Evolutionary conservation across 1,140 invertebrate species (phyloP).

Genomic region (Adelges cooleyi): DNA sequence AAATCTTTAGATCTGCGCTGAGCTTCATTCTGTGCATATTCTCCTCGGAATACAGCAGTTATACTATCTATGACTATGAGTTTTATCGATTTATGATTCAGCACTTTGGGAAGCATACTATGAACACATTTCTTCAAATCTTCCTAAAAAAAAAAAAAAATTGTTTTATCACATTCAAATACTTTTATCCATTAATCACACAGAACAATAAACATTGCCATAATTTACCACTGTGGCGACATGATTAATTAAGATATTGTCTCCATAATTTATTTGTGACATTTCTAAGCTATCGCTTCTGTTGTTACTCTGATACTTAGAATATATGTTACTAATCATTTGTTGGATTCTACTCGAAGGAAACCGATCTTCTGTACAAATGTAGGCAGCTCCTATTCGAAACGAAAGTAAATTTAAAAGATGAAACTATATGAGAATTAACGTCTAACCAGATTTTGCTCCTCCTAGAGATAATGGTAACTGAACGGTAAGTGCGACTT

Average conservation of each 20-base stretch:
- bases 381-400: slow-evolving; percentile 50
- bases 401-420: neutral
- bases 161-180: neutral
- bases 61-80: slow-evolving; percentile 64
- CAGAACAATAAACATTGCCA: slow-evolving; percentile 13
- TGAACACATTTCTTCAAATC: slow-evolving; percentile 47
- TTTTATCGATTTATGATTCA: slow-evolving; percentile 39
- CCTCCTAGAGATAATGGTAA: slow-evolving; percentile 40
- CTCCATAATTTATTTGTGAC: slow-evolving; percentile 36
- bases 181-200: neutral
- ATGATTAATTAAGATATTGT: slow-evolving; percentile 50
- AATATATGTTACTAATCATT: slow-evolving; percentile 34
- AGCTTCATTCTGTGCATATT: slow-evolving; percentile 42
- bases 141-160: slow-evolving; percentile 40
- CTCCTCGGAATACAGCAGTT: slow-evolving; percentile 55
- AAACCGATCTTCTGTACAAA: slow-evolving; percentile 65
- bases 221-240: slow-evolving; percentile 44
- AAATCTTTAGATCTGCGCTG: slow-evolving; percentile 46
- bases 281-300: slow-evolving; percentile 33
- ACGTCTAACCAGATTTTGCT: slow-evolving; percentile 40
- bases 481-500: slow-evolving; percentile 52
- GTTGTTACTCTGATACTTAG: slow-evolving; percentile 33
- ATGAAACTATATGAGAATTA: neutral
- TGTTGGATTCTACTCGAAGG: slow-evolving; percentile 54
- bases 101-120: slow-evolving; percentile 41